phyloP scores from a whole-genome alignment of 2,888 invertebrate species.

The Acleris holmiana region DNA sequence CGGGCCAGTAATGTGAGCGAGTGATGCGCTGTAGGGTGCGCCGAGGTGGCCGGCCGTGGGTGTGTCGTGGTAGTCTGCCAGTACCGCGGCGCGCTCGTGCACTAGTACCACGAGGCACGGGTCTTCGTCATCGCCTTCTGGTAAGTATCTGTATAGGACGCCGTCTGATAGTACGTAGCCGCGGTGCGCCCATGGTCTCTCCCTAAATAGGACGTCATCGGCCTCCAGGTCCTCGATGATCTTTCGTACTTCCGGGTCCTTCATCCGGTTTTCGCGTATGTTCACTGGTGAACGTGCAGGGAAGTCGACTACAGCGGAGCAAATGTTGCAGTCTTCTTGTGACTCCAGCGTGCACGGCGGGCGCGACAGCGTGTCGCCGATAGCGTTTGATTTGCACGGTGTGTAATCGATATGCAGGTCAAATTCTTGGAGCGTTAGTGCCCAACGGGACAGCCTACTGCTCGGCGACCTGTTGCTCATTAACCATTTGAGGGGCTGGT shows the following conservation, averaged over 20 bases:
- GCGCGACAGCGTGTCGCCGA: neutral
- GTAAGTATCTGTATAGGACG: conserved; percentile 30
- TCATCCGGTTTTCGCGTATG: neutral
- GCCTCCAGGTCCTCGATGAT: no score
- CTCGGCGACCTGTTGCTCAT: neutral
- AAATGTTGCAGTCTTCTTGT: neutral
- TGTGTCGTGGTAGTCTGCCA: neutral
- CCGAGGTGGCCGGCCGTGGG: neutral
- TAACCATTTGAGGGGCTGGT: neutral
- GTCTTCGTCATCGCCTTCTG: conserved; percentile 16
- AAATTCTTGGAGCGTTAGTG: neutral
- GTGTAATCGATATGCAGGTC: neutral
- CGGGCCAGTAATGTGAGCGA: neutral
- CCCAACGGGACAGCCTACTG: neutral
- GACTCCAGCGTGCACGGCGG: neutral
- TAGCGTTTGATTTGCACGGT: no score
- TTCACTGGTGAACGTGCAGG: conserved; percentile 1
- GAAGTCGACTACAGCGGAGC: neutral
- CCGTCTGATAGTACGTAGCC: no score
- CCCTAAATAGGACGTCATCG: no score
- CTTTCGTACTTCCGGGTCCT: neutral
- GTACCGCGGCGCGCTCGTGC: conserved; percentile 27
- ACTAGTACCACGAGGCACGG: conserved; percentile 39
- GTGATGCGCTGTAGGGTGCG: neutral
- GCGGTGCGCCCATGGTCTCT: no score